phyloP scores from a whole-genome alignment of 2,888 invertebrate species.

The Gymnosoma rotundatum region DNA sequence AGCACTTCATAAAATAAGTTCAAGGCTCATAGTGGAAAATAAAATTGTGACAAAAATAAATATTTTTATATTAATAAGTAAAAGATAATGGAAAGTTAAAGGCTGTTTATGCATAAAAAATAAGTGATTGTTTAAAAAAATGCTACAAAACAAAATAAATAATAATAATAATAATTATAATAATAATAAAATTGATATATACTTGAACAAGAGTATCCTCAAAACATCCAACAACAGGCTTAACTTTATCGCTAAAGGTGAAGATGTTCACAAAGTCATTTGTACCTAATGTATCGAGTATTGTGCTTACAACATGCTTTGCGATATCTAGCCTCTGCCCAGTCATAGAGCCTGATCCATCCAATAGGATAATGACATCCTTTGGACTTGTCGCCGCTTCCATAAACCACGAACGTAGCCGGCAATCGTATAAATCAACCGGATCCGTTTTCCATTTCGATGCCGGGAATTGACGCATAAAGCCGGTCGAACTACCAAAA shows the following conservation, averaged over 20 bases:
- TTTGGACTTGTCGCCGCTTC: constrained; percentile 99
- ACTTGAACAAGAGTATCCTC: constrained; percentile 95
- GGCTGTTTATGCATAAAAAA: not conserved
- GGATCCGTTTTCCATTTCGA: constrained; percentile 91
- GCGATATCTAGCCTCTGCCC: constrained; percentile 95
- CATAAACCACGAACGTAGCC: constrained; percentile 97
- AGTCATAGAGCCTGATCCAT: constrained; percentile 95
- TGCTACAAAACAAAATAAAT: constrained; percentile 2
- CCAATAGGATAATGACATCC: constrained; percentile 93
- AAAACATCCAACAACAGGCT: constrained; percentile 94
- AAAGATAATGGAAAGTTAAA: not conserved
- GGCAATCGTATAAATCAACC: constrained; percentile 97
- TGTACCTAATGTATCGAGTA: constrained; percentile 97
- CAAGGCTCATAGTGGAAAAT: not conserved
- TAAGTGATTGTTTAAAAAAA: not conserved
- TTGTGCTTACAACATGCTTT: constrained; percentile 91
- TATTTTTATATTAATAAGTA: constrained; percentile 14
- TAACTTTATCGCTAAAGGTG: constrained; percentile 92
- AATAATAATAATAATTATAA: constrained; percentile 19
- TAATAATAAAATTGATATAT: constrained; percentile 75
- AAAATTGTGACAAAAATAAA: constrained; percentile 12
- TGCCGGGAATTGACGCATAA: constrained; percentile 98
- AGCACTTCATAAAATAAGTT: not conserved
- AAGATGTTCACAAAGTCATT: constrained; percentile 99
- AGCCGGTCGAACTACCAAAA: constrained; percentile 98